Percentiles rank a stretch among this genome's conserved stretches.
These are phyloP conservation scores for Tupiocoris notatus DNA, from an alignment of 2,888 invertebrate genomes.

Conservation along the genomic window DNA sequence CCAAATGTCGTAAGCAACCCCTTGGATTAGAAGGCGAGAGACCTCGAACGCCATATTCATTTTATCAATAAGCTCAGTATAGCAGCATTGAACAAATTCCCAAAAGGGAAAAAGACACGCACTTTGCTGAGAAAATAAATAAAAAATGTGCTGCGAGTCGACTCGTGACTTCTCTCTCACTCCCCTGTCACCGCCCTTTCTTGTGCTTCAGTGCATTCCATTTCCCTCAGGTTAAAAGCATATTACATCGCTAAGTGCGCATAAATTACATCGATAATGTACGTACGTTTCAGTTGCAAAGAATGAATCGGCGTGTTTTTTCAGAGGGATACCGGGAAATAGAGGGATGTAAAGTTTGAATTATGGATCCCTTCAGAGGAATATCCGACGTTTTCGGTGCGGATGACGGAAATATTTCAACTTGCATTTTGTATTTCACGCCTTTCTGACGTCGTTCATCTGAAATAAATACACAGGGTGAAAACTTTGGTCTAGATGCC, in stretches of 20 bases:
- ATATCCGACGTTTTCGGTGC: background rate
- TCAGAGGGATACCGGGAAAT: background rate
- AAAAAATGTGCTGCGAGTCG: constrained; percentile 3
- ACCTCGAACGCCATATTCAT: constrained; percentile 23
- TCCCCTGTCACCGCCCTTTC: constrained; percentile 12
- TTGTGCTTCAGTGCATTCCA: constrained; percentile 37
- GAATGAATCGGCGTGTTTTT: constrained; percentile 30
- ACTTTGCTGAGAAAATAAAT: background rate
- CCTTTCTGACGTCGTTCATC: no score
- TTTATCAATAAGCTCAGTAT: constrained; percentile 20
- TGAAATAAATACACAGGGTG: no score
- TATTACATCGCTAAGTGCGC: constrained; percentile 42
- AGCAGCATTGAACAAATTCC: background rate
- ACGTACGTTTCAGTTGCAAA: constrained; percentile 12
- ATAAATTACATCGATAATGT: constrained; percentile 43
- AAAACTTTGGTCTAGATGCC: no score
- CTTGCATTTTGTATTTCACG: background rate
- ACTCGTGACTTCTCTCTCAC: constrained; percentile 9
- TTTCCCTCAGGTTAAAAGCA: constrained; percentile 44
- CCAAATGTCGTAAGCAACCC: constrained; percentile 23
- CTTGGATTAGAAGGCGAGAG: constrained; percentile 6
- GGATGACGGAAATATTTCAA: background rate
- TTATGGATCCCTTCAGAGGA: constrained; percentile 6
- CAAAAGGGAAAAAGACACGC: background rate
- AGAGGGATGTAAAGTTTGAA: constrained; percentile 10